Evolutionary conservation across 2,888 invertebrate genomes (phyloP), one percentile per base, ranked within the genome.

Genomic region (Eupithecia pulchellata): DNA sequence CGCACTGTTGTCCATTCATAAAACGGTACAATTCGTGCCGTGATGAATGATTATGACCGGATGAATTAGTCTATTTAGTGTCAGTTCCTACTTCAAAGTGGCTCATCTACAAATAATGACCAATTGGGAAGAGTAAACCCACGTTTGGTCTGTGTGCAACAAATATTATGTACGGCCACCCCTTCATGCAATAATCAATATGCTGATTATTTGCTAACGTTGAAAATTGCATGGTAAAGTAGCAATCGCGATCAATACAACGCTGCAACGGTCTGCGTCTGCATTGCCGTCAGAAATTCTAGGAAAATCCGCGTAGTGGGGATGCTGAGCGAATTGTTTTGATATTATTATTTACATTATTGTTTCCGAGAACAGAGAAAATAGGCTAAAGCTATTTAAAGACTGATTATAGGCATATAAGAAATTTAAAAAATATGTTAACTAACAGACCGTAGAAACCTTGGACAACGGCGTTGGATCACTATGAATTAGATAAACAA

Each of bases 41-140:
- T 65, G 66, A 65, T 30, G 61, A 72, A 66, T 60, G 64, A 67
- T 66, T 68, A 66, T 39, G 66, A 64, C 73, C 69, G 69, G 72
- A 72, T 63, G 64, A 73, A 73, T 73, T 65, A 69, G 55, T 57
- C 64, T 34, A 34, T 36, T 64, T 27, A 67, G 67, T 58, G 64
- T 61, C 64, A 72, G 62, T 63, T 72, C 66, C 72, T 66, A 17
- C 32, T 71, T 65, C 57, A 64, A 58, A 55, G 25, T 29, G 29
- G 42, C 17, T 36, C 55, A 34, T 65, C 57, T 42, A 58, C 63
- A 29, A 62, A 36, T 60, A 66, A 70, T 70, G 42, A 57, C 39
- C 25, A 69, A 62, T 69, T 65, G 55, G 30, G 30, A 52, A 32
- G 27, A 39, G 20, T 58, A 58, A 17, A n/a, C n/a, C 25, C 2